Percentiles rank a stretch among this genome's conserved stretches.
Conservation (phyloP, 1,140 invertebrate genomes). For the Littorina saxatilis region DNA sequence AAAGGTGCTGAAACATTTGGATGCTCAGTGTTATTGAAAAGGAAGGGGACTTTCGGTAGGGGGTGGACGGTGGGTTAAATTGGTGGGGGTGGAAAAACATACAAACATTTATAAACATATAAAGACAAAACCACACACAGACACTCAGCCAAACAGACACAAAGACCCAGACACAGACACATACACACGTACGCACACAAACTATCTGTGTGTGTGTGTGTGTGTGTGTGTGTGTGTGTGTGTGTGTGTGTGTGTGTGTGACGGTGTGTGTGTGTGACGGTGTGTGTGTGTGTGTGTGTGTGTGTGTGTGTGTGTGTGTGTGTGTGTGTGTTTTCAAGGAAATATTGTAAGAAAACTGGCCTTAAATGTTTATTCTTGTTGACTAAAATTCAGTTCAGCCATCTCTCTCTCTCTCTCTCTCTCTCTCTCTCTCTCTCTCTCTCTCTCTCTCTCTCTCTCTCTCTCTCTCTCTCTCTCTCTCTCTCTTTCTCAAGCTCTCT, state of each 20-base stretch:
- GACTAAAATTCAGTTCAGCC: background rate
- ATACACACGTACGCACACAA: background rate
- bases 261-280: too few species aligned
- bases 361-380: background rate
- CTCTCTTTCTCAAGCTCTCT: background rate
- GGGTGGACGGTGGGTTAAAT: too few species aligned
- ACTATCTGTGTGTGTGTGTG: background rate
- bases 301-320: background rate
- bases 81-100: too few species aligned
- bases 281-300: constrained; percentile 5
- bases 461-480: background rate
- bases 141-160: background rate
- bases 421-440: constrained; percentile 15
- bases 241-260: constrained; percentile 29
- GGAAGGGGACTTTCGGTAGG: too few species aligned
- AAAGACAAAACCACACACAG: background rate
- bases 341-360: too few species aligned
- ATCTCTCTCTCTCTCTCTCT: constrained; percentile 11
- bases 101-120: background rate
- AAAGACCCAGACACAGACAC: background rate
- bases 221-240: background rate
- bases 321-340: background rate
- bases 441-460: constrained; percentile 15
- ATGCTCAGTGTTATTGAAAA: too few species aligned
- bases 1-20: too few species aligned